Percentiles rank a stretch among this genome's conserved stretches.
Evolutionary conservation across 92 coral and sea anemone genomes (phyloP).

Genomic region (Zoanthus sansibaricus): DNA sequence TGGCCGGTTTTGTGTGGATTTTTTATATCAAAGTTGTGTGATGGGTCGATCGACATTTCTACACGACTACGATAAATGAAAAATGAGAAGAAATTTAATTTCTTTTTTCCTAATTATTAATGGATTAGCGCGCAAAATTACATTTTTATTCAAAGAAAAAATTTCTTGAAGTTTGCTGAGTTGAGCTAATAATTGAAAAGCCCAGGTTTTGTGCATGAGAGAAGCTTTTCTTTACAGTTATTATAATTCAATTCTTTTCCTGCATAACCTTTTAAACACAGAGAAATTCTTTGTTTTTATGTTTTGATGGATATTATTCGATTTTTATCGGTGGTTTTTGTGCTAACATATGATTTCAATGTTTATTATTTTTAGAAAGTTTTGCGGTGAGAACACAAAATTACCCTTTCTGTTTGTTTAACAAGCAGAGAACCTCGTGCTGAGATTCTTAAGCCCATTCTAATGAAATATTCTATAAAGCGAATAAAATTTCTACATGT

Average conservation of each 20-base stretch:
- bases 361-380: conserved; percentile 8
- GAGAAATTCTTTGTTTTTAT: conserved; percentile 4
- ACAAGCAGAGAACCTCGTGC: conserved; percentile 19
- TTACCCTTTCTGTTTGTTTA: conserved; percentile 34
- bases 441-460: conserved; percentile 22
- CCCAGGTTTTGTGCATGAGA: neutral
- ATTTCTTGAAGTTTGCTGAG: neutral
- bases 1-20: conserved; percentile 8
- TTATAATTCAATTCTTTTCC: neutral
- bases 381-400: conserved; percentile 24
- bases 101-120: neutral
- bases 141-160: neutral
- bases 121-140: neutral
- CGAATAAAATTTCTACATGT: neutral
- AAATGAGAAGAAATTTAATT: neutral
- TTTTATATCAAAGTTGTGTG: neutral
- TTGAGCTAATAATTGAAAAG: neutral
- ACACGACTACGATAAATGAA: neutral
- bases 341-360: neutral
- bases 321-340: neutral
- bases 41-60: neutral
- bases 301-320: neutral
- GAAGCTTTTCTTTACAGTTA: too few species aligned
- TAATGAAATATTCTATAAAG: conserved; percentile 23
- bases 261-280: neutral